These are phyloP conservation scores for Pomatostomus ruficeps DNA, from an alignment of 2,113 vertebrate species.

Conservation along the genomic window DNA sequence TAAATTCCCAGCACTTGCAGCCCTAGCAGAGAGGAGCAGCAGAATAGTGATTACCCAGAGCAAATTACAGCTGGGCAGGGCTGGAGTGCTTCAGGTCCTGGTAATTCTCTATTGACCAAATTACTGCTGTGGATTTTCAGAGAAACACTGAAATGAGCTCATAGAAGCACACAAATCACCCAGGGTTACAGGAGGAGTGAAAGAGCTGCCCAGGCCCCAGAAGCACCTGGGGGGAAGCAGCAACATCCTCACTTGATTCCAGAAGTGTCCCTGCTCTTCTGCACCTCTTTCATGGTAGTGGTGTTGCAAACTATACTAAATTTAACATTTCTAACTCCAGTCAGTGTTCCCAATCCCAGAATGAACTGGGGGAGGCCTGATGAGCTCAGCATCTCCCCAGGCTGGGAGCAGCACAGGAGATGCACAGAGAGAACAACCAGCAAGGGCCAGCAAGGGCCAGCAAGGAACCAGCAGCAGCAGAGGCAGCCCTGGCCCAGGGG, in stretches of 20 bases:
- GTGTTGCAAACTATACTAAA: too few species aligned
- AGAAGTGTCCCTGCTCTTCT: not conserved
- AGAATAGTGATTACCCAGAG: slow-evolving; percentile 59
- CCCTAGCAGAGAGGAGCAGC: slow-evolving; percentile 36
- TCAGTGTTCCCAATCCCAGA: too few species aligned
- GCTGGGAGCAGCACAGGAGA: too few species aligned
- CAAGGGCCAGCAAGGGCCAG: too few species aligned
- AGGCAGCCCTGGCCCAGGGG: too few species aligned
- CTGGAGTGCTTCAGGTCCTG: not conserved
- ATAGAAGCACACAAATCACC: not conserved
- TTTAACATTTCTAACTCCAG: too few species aligned
- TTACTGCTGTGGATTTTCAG: slow-evolving; percentile 2
- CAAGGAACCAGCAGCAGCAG: too few species aligned
- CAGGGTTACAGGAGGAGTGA: not conserved
- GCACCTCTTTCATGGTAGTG: not conserved
- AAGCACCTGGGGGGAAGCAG: not conserved
- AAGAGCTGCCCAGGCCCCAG: not conserved
- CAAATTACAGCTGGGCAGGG: slow-evolving; percentile 23
- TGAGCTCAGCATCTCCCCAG: too few species aligned
- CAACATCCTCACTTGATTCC: not conserved
- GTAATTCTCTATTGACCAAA: slow-evolving; percentile 32
- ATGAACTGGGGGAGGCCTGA: too few species aligned
- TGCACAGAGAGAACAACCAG: too few species aligned
- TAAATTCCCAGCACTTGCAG: slow-evolving; percentile 65
- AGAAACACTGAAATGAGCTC: not conserved